Percentiles rank a stretch among this genome's conserved stretches.
Evolutionary conservation across 2,888 invertebrate genomes (phyloP).

Genomic region (Toxonevra muliebris): DNA sequence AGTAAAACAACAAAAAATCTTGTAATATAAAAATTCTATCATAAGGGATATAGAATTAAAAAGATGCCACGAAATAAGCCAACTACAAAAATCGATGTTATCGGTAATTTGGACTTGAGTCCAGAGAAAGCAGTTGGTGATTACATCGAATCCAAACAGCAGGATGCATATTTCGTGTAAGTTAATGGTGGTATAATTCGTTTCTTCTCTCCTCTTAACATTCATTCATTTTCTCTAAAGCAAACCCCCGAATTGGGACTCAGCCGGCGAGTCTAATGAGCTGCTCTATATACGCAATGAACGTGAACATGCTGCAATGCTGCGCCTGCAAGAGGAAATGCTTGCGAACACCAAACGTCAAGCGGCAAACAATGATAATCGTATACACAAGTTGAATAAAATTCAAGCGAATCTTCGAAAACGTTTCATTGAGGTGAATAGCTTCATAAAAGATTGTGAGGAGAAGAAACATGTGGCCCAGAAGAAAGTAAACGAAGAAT

Average conservation of each 20-base stretch:
- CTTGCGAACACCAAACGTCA: slow-evolving; percentile 54
- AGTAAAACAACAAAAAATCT: no score
- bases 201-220: no score
- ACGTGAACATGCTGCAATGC: slow-evolving; percentile 57
- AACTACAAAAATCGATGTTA: slow-evolving; percentile 59
- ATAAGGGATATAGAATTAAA: neutral
- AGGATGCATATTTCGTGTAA: slow-evolving; percentile 60
- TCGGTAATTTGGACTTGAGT: slow-evolving; percentile 58
- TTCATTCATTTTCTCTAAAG: slow-evolving; percentile 39
- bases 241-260: slow-evolving; percentile 63
- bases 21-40: no score
- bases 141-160: slow-evolving; percentile 58
- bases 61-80: slow-evolving; percentile 61
- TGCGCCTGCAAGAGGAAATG: slow-evolving; percentile 54
- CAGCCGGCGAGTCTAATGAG: slow-evolving; percentile 60
- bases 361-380: slow-evolving; percentile 50
- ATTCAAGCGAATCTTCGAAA: slow-evolving; percentile 55
- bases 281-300: slow-evolving; percentile 58
- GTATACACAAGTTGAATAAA: slow-evolving; percentile 54
- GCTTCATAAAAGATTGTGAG: slow-evolving; percentile 61
- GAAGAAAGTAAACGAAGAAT: slow-evolving; percentile 54
- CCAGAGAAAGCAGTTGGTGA: slow-evolving; percentile 59
- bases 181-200: slow-evolving; percentile 14
- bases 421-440: slow-evolving; percentile 60
- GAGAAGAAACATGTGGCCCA: slow-evolving; percentile 57